These are phyloP conservation scores for Macaria liturata DNA, from an alignment of 2,888 invertebrate species.

Conservation along the genomic window DNA sequence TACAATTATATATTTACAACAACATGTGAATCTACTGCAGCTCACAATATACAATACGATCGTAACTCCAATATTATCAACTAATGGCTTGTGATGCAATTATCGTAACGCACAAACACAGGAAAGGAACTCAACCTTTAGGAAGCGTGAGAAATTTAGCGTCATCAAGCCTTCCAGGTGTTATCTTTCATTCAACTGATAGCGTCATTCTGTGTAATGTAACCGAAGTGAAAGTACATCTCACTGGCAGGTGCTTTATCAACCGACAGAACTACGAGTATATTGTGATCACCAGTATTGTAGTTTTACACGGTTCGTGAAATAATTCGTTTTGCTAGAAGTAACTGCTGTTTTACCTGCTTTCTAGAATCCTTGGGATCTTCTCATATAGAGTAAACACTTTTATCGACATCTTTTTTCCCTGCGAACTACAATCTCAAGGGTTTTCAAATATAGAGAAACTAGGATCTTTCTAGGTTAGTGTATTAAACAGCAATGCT, in stretches of 20 bases:
- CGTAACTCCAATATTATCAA: slow-evolving; percentile 1
- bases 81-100: slow-evolving; percentile 6
- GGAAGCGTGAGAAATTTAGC: slow-evolving; percentile 20
- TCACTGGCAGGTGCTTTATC: slow-evolving; percentile 25
- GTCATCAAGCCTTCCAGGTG: slow-evolving; percentile 16
- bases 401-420: too few relatives aligned
- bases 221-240: slow-evolving; percentile 25
- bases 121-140: slow-evolving; percentile 17
- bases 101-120: slow-evolving; percentile 7
- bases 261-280: slow-evolving; percentile 1
- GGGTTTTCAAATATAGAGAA: too few relatives aligned
- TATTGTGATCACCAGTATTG: slow-evolving; percentile 7
- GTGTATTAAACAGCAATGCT: too few relatives aligned
- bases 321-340: too few relatives aligned
- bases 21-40: too few relatives aligned
- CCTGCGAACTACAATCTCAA: too few relatives aligned
- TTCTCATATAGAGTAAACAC: too few relatives aligned
- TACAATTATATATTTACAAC: too few relatives aligned
- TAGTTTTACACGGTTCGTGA: background rate
- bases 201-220: slow-evolving; percentile 16
- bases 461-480: too few relatives aligned
- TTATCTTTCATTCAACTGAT: slow-evolving; percentile 25
- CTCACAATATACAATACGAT: too few relatives aligned
- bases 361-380: too few relatives aligned
- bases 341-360: too few relatives aligned